A percentile compares a stretch with the other conserved stretches of the same genome.
phyloP scores from a whole-genome alignment of 2,113 vertebrate species.

The Motacilla tschutschensis region DNA sequence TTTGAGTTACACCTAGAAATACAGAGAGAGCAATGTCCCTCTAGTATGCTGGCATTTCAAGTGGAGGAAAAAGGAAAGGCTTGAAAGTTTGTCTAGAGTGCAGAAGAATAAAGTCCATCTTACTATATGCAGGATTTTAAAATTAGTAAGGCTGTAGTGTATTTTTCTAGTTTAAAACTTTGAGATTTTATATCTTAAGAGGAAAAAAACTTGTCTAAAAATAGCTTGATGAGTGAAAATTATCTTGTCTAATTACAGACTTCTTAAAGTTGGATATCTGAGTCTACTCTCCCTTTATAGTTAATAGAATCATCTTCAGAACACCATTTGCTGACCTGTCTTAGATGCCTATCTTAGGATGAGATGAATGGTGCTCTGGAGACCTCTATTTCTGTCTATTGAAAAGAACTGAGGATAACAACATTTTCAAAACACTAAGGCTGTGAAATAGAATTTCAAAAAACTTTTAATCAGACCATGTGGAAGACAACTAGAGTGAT shows the following conservation, averaged over 20 bases:
- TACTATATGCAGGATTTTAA: neutral
- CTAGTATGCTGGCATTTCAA: neutral
- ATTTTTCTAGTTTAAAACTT: neutral
- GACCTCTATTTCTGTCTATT: neutral
- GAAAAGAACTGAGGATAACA: conserved; percentile 4
- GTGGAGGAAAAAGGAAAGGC: neutral
- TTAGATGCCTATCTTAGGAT: neutral
- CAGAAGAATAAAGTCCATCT: neutral
- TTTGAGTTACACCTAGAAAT: neutral
- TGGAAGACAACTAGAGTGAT: neutral
- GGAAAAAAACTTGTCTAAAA: neutral
- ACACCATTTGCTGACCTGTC: conserved; percentile 4
- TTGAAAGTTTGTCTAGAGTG: neutral
- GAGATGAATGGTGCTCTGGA: neutral
- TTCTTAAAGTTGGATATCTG: neutral
- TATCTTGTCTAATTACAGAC: neutral
- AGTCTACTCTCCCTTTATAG: neutral
- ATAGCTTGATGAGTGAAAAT: neutral
- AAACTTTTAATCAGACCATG: neutral
- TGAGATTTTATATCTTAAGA: neutral
- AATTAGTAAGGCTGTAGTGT: neutral
- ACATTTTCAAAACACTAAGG: conserved; percentile 11
- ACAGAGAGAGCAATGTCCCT: neutral
- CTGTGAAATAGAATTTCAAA: conserved; percentile 10
- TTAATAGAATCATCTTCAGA: conserved; percentile 25